Percentiles rank a stretch among this genome's conserved stretches.
These are phyloP conservation scores for Pristionchus mayeri DNA, from an alignment of 2,888 invertebrate species.

Conservation along the genomic window DNA sequence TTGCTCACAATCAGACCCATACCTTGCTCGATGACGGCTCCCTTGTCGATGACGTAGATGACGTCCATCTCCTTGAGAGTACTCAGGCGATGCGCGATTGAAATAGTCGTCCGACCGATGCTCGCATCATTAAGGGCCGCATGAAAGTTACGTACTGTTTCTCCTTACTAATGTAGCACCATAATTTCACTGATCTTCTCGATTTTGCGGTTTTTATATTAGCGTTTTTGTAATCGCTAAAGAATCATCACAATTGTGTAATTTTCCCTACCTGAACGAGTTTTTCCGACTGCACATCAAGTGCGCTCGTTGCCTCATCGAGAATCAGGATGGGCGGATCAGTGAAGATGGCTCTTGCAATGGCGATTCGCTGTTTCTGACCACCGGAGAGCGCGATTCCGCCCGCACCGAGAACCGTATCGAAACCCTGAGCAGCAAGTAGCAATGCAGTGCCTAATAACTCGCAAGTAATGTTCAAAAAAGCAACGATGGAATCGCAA, in stretches of 20 bases:
- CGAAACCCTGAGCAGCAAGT: constrained; percentile 11
- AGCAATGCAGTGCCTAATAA: too few species aligned
- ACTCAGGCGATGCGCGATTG: constrained; percentile 67
- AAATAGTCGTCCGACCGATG: constrained; percentile 61
- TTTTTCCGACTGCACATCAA: constrained; percentile 31
- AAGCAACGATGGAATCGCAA: too few species aligned
- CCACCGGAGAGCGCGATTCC: constrained; percentile 19
- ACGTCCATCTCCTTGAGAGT: constrained; percentile 61
- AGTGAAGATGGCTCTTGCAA: constrained; percentile 34
- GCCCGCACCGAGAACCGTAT: constrained; percentile 4
- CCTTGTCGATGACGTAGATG: constrained; percentile 58
- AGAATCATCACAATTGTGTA: neutral
- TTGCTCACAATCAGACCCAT: neutral
- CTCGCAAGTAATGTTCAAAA: too few species aligned
- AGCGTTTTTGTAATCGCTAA: too few species aligned
- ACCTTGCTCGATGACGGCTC: constrained; percentile 55
- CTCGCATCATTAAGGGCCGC: constrained; percentile 62
- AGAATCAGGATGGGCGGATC: constrained; percentile 46
- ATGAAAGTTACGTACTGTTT: too few species aligned
- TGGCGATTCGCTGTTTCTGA: constrained; percentile 43
- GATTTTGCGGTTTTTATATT: too few species aligned
- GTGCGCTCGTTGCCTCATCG: constrained; percentile 42
- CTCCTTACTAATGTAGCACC: too few species aligned
- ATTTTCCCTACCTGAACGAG: constrained; percentile 34
- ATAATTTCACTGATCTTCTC: neutral